Conservation (phyloP, 2,113 vertebrate species). For the Cephalopholis sonnerati region DNA sequence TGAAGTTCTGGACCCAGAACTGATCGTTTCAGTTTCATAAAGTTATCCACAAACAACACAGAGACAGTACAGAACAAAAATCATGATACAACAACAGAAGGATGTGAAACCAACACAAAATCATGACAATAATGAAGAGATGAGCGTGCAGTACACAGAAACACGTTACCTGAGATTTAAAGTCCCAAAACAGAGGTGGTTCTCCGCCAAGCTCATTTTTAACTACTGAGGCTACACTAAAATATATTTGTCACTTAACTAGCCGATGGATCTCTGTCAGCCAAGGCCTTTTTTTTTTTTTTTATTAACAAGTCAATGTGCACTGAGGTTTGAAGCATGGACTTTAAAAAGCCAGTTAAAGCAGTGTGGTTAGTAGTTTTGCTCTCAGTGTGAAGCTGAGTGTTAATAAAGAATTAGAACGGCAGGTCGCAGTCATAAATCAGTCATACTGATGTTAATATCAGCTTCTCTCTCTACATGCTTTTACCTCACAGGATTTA, state of each 20-base stretch:
- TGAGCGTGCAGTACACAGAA: conserved; percentile 62
- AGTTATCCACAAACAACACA: conserved; percentile 63
- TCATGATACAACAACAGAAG: conserved; percentile 56
- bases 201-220: conserved; percentile 54
- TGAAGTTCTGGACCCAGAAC: conserved; percentile 84
- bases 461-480: conserved; percentile 13
- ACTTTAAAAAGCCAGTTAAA: conserved; percentile 21
- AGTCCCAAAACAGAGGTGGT: conserved; percentile 53
- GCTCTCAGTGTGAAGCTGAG: conserved; percentile 1
- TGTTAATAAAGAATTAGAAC: not conserved
- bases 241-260: not conserved
- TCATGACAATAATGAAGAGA: conserved; percentile 20
- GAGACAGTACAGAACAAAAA: conserved; percentile 53
- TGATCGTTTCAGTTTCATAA: conserved; percentile 73
- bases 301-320: not conserved
- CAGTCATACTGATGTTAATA: conserved; percentile 26
- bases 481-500: conserved; percentile 16
- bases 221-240: conserved; percentile 21
- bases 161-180: conserved; percentile 69
- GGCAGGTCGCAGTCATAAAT: not conserved
- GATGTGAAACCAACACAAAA: conserved; percentile 46
- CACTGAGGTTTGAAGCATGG: conserved; percentile 3
- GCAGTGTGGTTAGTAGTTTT: conserved; percentile 37
- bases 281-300: conserved; percentile 1
- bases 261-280: conserved; percentile 1